A percentile compares a stretch with the other conserved stretches of the same genome.
phyloP scores from a whole-genome alignment of 2,888 invertebrate genomes.

The Eulithis prunata region DNA sequence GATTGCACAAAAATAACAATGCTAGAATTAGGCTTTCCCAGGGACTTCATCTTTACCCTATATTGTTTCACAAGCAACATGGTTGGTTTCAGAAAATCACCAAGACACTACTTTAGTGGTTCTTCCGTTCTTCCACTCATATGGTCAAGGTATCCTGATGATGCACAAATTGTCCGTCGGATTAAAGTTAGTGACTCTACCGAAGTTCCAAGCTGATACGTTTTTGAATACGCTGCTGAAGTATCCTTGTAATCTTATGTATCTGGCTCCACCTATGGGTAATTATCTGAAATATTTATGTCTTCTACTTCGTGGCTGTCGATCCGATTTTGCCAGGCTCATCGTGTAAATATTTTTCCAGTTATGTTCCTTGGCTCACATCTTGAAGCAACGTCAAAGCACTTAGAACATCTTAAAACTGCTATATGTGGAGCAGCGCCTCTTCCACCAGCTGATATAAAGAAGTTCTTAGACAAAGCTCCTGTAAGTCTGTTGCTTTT shows the following conservation, averaged over 20 bases:
- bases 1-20: no score
- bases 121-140: slow-evolving; percentile 91
- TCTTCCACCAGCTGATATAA: slow-evolving; percentile 84
- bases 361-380: slow-evolving; percentile 87
- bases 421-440: slow-evolving; percentile 88
- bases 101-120: slow-evolving; percentile 86
- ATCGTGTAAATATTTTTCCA: slow-evolving; percentile 65
- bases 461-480: slow-evolving; percentile 78
- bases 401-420: slow-evolving; percentile 80
- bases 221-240: slow-evolving; percentile 86
- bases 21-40: neutral
- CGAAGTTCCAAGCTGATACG: slow-evolving; percentile 88
- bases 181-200: slow-evolving; percentile 86
- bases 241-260: slow-evolving; percentile 85
- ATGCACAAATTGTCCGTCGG: slow-evolving; percentile 85
- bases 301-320: no score
- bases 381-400: slow-evolving; percentile 83
- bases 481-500: slow-evolving; percentile 46
- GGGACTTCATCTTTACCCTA: neutral
- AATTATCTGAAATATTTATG: slow-evolving; percentile 40
- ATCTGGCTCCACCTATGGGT: slow-evolving; percentile 91
- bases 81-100: slow-evolving; percentile 45
- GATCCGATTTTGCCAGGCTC: no score
- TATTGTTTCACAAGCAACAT: neutral
- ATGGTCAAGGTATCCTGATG: slow-evolving; percentile 86